Percentiles rank a stretch among this genome's conserved stretches.
Conservation (phyloP, 2,113 vertebrate genomes). For the Mustelus asterias region DNA sequence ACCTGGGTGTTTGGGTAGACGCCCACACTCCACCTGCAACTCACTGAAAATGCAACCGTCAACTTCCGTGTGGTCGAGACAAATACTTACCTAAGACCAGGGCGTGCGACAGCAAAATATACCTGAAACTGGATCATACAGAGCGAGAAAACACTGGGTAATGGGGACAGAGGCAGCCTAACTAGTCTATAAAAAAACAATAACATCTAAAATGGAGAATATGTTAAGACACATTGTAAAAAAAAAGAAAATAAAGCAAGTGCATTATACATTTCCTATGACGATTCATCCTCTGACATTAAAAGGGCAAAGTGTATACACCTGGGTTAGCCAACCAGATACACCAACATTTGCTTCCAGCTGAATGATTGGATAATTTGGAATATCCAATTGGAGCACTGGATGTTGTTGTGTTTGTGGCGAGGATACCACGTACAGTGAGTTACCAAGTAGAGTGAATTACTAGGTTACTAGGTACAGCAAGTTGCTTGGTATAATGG, state of each 20-base stretch:
- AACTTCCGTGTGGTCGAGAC: background rate
- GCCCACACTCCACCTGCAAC: background rate
- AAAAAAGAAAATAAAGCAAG: constrained; percentile 15
- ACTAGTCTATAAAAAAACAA: background rate
- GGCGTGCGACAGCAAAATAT: background rate
- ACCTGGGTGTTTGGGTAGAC: background rate
- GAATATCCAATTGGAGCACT: background rate
- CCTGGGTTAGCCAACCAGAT: background rate
- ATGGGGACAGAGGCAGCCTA: too few species aligned
- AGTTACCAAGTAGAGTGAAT: background rate
- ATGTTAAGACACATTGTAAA: constrained; percentile 13
- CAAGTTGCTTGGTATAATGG: background rate
- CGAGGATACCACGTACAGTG: background rate
- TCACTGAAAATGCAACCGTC: background rate
- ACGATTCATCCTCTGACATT: constrained; percentile 12
- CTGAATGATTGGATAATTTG: background rate
- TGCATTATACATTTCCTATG: constrained; percentile 5
- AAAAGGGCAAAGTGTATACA: constrained; percentile 3
- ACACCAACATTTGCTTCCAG: background rate
- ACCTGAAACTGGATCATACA: background rate
- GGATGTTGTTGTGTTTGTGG: background rate
- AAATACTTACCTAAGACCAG: constrained; percentile 29
- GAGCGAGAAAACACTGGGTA: constrained; percentile 5
- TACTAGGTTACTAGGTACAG: background rate
- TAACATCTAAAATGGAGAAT: constrained; percentile 16